A percentile compares a stretch with the other conserved stretches of the same genome.
These are phyloP conservation scores for Pasiphila rectangulata DNA, from an alignment of 2,888 invertebrate species.

Conservation along the genomic window DNA sequence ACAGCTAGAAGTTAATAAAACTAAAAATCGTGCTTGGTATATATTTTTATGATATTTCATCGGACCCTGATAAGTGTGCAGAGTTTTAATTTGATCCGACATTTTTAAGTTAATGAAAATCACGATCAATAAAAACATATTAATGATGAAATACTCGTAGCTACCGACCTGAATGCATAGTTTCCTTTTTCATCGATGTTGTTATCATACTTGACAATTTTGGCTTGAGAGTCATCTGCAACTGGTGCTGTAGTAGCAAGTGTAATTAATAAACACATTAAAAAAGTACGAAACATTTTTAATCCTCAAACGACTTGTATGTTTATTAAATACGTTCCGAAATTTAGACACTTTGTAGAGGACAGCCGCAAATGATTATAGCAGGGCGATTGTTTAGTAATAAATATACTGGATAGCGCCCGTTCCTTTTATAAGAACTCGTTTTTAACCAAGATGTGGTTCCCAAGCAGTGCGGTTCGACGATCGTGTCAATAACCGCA, in stretches of 20 bases:
- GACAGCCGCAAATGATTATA: not conserved
- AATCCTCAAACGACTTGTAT: not conserved
- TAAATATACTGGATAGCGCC: constrained; percentile 7
- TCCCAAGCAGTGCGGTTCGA: constrained; percentile 1
- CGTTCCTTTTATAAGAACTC: constrained; percentile 13
- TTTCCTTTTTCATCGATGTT: constrained; percentile 34
- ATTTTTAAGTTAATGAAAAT: no score
- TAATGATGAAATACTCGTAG: no score
- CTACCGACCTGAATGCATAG: constrained; percentile 41
- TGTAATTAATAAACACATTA: constrained; percentile 3
- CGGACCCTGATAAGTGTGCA: no score
- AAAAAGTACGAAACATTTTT: constrained; percentile 4
- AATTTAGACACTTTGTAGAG: not conserved
- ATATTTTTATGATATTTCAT: no score
- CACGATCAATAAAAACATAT: no score
- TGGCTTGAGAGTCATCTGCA: constrained; percentile 13
- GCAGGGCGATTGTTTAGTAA: not conserved
- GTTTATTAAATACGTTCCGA: not conserved
- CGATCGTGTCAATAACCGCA: constrained; percentile 4
- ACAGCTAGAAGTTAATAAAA: no score
- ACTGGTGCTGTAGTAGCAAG: constrained; percentile 6
- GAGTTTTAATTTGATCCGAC: no score
- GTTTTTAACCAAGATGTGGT: constrained; percentile 3
- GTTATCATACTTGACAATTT: constrained; percentile 24
- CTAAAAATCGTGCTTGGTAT: no score